Evolutionary conservation across 1,140 invertebrate species (phyloP), one percentile per base, ranked within the genome.

Genomic region (Magallana gigas): DNA sequence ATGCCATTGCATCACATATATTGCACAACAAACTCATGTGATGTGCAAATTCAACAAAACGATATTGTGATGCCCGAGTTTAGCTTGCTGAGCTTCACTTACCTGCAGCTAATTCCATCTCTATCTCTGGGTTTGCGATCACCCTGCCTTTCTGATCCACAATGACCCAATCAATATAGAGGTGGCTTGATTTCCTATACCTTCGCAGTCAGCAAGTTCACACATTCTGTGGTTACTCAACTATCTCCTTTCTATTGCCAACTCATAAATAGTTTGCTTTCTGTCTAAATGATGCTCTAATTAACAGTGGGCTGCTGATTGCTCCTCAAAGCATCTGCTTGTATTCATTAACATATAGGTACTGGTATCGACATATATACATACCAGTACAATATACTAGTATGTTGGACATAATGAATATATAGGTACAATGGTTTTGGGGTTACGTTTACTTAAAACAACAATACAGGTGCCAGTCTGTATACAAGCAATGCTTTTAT

Each of bases 201-300:
- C 23, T 29, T 29, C 0, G n/a, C 68, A 29, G 68, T 76, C 68
- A 76, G 68, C 68, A 76, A 29, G 36, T 36, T 76, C 68, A 76
- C 68, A 76, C 68, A 76, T 29, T 29, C 23, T 29, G 36, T 12
- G 36, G 68, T 76, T 76, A 76, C 68, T 76, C 60, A 64, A 76
- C 68, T 76, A 76, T 29, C 14, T 76, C 23, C 68, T 71, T 36
- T 36, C 68, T 23, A 76, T 76, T 36, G 68, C 68, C 68, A 76
- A 76, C 18, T 76, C 18, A 76, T 76, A 76, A 76, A 76, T 76
- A 76, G 23, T 76, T 76, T 76, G 68, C 68, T 76, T 76, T 76
- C 68, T 76, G 14, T 76, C 68, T 76, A 76, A 76, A 76, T 76
- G 36, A 23, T 76, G 23, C 23, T 76, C 68, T 76, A 29, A 76